Evolutionary conservation across 2,113 vertebrate genomes (phyloP).

Genomic region (Melospiza georgiana): DNA sequence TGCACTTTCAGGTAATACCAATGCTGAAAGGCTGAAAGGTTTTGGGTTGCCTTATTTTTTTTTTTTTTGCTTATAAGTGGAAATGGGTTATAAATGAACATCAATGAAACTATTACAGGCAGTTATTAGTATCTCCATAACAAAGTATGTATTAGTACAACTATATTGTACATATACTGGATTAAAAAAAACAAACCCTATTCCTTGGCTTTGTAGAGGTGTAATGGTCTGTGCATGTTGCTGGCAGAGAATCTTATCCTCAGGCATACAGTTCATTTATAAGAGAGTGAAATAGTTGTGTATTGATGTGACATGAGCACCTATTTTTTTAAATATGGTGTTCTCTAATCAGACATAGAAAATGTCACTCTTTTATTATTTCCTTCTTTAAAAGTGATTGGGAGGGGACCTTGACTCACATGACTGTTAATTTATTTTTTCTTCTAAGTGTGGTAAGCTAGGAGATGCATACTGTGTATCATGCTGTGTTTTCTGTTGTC

Average conservation of each 20-base stretch:
- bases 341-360: not conserved
- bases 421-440: not conserved
- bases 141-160: not conserved
- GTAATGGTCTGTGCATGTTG: not conserved
- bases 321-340: accelerated
- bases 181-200: not conserved
- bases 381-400: not conserved
- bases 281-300: not conserved
- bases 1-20: not conserved
- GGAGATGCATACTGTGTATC: not conserved
- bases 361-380: not conserved
- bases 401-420: not conserved
- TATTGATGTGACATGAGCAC: not conserved
- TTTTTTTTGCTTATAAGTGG: not conserved
- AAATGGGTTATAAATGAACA: not conserved
- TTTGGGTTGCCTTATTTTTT: accelerated
- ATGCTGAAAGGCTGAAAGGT: not conserved
- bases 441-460: not conserved
- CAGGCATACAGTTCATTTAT: conserved; percentile 13
- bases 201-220: not conserved
- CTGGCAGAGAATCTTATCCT: not conserved
- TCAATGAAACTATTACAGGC: not conserved
- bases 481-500: conserved; percentile 10
- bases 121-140: not conserved
- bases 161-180: not conserved